These are phyloP conservation scores for Charadrius vociferus DNA, from an alignment of 2,113 vertebrate genomes.

Conservation along the genomic window DNA sequence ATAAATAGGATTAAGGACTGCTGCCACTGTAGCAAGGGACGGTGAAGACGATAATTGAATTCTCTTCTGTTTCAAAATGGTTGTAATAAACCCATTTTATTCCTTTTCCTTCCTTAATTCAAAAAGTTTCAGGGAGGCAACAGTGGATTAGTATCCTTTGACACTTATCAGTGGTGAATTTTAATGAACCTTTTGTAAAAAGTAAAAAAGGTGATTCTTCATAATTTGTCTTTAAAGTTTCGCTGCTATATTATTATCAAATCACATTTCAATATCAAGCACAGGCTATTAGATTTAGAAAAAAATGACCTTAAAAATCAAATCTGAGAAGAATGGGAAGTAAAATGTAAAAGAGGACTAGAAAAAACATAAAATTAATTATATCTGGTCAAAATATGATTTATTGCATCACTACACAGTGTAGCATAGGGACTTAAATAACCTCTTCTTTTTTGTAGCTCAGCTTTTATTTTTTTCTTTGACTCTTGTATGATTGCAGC, in stretches of 20 bases:
- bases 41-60: not conserved
- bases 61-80: slow-evolving; percentile 15
- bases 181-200: slow-evolving; percentile 16
- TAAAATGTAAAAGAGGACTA: not conserved
- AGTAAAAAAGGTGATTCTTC: slow-evolving; percentile 27
- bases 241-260: not conserved
- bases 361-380: slow-evolving; percentile 54
- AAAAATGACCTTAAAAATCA: slow-evolving; percentile 52
- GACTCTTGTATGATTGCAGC: not conserved
- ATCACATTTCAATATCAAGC: slow-evolving; percentile 51
- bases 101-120: not conserved
- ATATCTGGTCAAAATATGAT: slow-evolving; percentile 15
- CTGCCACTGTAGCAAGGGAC: not conserved
- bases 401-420: not conserved
- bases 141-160: slow-evolving; percentile 26
- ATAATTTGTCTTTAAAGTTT: slow-evolving; percentile 42
- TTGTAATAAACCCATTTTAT: slow-evolving; percentile 22
- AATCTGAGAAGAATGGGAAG: slow-evolving; percentile 27
- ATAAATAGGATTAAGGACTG: slow-evolving; percentile 19
- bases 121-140: not conserved
- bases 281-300: slow-evolving; percentile 22
- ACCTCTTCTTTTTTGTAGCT: not conserved
- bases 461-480: not conserved
- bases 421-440: not conserved
- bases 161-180: slow-evolving; percentile 14